Conservation (phyloP, 2,888 invertebrate species). For the Clanis bilineata region DNA sequence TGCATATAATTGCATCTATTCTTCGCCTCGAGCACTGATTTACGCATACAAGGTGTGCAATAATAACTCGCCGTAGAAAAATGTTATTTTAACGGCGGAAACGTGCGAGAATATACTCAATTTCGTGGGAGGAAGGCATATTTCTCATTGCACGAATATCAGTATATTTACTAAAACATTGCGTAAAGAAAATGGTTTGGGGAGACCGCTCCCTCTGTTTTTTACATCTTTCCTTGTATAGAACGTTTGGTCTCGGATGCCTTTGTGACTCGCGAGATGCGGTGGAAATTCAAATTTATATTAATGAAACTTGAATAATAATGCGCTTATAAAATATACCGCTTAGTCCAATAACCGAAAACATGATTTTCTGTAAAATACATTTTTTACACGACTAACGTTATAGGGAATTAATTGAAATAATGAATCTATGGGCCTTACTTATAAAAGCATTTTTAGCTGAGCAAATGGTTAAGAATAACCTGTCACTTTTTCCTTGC, state of each 20-base stretch:
- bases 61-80: slow-evolving; percentile 77
- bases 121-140: slow-evolving; percentile 40
- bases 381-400: no score
- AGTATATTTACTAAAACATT: slow-evolving; percentile 74
- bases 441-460: no score
- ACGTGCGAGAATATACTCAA: slow-evolving; percentile 46
- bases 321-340: slow-evolving; percentile 28
- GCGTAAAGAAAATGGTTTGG: slow-evolving; percentile 73
- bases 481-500: no score
- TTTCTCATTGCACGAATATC: slow-evolving; percentile 41
- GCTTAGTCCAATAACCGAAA: background rate
- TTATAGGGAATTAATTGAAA: no score
- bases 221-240: slow-evolving; percentile 79
- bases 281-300: slow-evolving; percentile 51
- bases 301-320: slow-evolving; percentile 28
- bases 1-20: slow-evolving; percentile 81
- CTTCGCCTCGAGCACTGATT: slow-evolving; percentile 77
- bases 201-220: slow-evolving; percentile 71
- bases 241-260: slow-evolving; percentile 75
- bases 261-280: slow-evolving; percentile 61
- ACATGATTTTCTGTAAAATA: background rate
- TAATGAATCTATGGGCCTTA: no score
- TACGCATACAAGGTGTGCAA: slow-evolving; percentile 82
- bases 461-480: no score
- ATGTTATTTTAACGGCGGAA: slow-evolving; percentile 60